phyloP scores from a whole-genome alignment of 2,888 invertebrate species.

The Arctia plantaginis region DNA sequence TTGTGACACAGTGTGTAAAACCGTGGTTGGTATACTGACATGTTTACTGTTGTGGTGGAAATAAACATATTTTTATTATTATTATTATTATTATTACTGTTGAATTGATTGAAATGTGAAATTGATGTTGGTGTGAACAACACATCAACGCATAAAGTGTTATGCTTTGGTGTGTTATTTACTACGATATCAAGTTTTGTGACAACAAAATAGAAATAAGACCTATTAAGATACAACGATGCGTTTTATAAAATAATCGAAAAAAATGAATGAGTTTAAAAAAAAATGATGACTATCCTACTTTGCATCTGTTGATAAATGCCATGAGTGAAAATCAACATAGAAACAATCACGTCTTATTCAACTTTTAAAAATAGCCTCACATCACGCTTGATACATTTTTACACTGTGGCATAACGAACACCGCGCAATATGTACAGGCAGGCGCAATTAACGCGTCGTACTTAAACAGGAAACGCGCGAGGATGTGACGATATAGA shows the following conservation, averaged over 20 bases:
- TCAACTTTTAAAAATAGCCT: neutral
- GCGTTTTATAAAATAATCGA: neutral
- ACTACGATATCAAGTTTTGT: neutral
- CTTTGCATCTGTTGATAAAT: neutral
- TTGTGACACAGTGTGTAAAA: constrained; percentile 37
- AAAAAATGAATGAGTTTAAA: neutral
- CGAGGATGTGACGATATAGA: constrained; percentile 83
- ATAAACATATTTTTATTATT: too few relatives aligned
- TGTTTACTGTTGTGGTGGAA: too few relatives aligned
- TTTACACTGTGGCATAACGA: constrained; percentile 52
- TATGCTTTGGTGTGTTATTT: neutral
- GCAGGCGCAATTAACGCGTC: constrained; percentile 72
- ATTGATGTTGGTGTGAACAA: too few relatives aligned
- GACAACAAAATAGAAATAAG: neutral
- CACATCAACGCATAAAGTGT: too few relatives aligned
- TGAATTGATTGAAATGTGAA: too few relatives aligned
- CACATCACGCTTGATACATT: neutral
- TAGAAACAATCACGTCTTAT: neutral
- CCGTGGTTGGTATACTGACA: constrained; percentile 7
- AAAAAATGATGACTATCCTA: neutral
- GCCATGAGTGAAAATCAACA: neutral
- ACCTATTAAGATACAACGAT: neutral
- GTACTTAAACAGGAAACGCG: constrained; percentile 79
- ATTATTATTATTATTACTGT: too few relatives aligned
- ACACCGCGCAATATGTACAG: constrained; percentile 60